Evolutionary conservation across 2,113 vertebrate species (phyloP).

Genomic region (Numida meleagris): DNA sequence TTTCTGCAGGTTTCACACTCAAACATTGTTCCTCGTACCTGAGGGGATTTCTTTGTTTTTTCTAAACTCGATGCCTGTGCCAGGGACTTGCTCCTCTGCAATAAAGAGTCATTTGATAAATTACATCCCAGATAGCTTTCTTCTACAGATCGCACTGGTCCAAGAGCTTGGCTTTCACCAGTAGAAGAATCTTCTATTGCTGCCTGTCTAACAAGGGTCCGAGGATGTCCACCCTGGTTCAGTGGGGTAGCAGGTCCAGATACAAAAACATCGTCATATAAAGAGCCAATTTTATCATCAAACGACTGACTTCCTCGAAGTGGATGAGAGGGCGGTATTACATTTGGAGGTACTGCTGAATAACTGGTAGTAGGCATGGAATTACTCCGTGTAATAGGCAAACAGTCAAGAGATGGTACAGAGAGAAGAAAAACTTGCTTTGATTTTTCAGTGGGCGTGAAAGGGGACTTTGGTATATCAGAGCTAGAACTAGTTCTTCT

Average conservation of each 20-base stretch:
- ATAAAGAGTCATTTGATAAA: conserved; percentile 74
- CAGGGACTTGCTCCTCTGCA: conserved; percentile 85
- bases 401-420: conserved; percentile 94
- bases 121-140: conserved; percentile 83
- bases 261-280: conserved; percentile 93
- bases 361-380: conserved; percentile 96
- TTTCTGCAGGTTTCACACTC: conserved; percentile 98
- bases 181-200: conserved; percentile 92
- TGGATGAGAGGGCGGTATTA: conserved; percentile 85
- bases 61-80: conserved; percentile 82
- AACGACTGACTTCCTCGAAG: conserved; percentile 95
- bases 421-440: conserved; percentile 97
- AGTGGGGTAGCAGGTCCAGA: conserved; percentile 87
- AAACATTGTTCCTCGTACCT: conserved; percentile 95
- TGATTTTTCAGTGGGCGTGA: conserved; percentile 96
- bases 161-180: conserved; percentile 82
- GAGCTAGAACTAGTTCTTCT: conserved; percentile 97
- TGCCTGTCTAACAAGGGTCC: conserved; percentile 90
- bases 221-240: conserved; percentile 85
- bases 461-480: conserved; percentile 98
- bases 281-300: conserved; percentile 92
- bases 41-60: conserved; percentile 87
- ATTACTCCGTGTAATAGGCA: conserved; percentile 98
- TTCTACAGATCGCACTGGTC: conserved; percentile 84
- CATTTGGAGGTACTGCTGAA: conserved; percentile 86